Conservation (phyloP, 23 tunicate species). For the Ascidia mentula region DNA sequence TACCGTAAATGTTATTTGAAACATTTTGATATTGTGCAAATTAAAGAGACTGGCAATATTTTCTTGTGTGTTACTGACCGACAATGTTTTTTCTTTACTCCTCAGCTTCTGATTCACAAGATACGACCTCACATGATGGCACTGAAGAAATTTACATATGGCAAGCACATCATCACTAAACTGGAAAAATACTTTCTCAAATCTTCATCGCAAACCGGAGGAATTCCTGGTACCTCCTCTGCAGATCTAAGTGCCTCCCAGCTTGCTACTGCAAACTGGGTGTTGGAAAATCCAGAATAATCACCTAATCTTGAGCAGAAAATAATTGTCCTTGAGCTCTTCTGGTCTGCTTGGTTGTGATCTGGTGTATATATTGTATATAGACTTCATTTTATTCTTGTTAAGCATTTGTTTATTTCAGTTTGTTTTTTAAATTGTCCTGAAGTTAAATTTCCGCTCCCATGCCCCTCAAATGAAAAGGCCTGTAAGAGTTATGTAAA, state of each 20-base stretch:
- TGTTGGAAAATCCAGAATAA: slow-evolving; percentile 13
- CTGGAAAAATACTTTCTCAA: slow-evolving; percentile 83
- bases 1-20: too few relatives aligned
- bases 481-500: not conserved
- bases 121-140: slow-evolving; percentile 88
- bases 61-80: too few relatives aligned
- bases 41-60: too few relatives aligned
- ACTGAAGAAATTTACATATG: slow-evolving; percentile 90
- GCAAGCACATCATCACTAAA: slow-evolving; percentile 99
- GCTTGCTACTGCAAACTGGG: slow-evolving; percentile 33
- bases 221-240: slow-evolving; percentile 8
- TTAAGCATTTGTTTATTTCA: not conserved
- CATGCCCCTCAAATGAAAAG: not conserved
- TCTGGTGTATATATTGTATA: not conserved
- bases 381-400: slow-evolving; percentile 7
- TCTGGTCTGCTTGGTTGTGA: slow-evolving; percentile 1
- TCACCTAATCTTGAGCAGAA: not conserved
- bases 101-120: slow-evolving; percentile 71
- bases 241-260: slow-evolving; percentile 24
- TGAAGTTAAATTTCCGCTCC: not conserved
- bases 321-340: not conserved
- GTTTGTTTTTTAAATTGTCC: not conserved
- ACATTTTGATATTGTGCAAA: too few relatives aligned
- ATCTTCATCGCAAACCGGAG: slow-evolving; percentile 20
- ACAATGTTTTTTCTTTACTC: not conserved